Percentiles rank a stretch among this genome's conserved stretches.
Evolutionary conservation across 2,888 invertebrate genomes (phyloP).

Genomic region (Frankliniella fusca): DNA sequence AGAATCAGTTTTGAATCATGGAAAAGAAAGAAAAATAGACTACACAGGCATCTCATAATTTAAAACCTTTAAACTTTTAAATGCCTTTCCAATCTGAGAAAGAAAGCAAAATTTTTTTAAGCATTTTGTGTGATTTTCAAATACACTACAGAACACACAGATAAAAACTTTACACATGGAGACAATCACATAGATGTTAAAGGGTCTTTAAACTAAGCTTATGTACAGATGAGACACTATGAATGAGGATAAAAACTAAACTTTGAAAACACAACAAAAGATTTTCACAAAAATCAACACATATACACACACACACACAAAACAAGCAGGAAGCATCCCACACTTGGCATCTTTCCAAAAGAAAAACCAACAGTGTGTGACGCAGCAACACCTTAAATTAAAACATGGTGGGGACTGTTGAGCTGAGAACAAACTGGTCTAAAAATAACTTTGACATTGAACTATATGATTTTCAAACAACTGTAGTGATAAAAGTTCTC

Average conservation of each 20-base stretch:
- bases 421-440: not conserved
- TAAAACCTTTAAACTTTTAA: no score
- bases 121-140: no score
- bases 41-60: no score
- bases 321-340: slow-evolving; percentile 21
- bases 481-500: no score
- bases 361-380: slow-evolving; percentile 8
- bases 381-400: slow-evolving; percentile 8
- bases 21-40: not conserved
- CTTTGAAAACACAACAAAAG: not conserved
- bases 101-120: slow-evolving; percentile 1
- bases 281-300: slow-evolving; percentile 23
- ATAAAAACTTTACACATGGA: no score
- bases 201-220: not conserved
- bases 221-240: not conserved
- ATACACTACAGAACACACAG: no score
- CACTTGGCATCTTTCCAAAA: slow-evolving; percentile 8
- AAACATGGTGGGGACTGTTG: not conserved
- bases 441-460: slow-evolving; percentile 18
- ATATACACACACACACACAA: slow-evolving; percentile 2
- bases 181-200: not conserved
- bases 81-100: no score
- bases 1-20: no score
- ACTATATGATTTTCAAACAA: no score
- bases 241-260: not conserved